Evolutionary conservation across 2,888 invertebrate species (phyloP), one percentile per base, ranked within the genome.

Genomic region (Synanthedon andrenaeformis): DNA sequence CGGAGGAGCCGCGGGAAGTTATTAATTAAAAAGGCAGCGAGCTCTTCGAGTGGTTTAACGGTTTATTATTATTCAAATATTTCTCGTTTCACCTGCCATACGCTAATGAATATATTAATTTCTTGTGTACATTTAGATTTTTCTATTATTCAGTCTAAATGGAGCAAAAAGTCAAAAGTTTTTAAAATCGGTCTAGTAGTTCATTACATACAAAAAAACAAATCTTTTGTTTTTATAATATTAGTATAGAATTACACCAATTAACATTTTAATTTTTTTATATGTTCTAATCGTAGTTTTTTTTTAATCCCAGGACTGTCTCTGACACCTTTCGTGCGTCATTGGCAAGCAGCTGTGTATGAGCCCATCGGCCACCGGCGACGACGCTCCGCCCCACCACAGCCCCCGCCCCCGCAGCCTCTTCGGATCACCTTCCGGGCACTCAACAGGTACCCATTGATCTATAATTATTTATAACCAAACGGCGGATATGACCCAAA

Each of bases 301-400:
- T 5, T 28, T 35, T 54, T 66, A 58, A 58, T 77, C 76, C 0
- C 84, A 92, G 92, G 92, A 77, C 82, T 92, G 68, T 83, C 89
- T 61, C 86, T 94, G 74, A 92, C 92, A 70, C 93, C 93, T 60
- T 93, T 92, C 86, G 93, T 95, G 74, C 90, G 91, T 58, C 92
- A 94, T 82, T 95, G 92, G 90, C 94, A 95, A 82, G 91, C 93
- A 58, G 92, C 94, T 65, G 89, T 89, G 74, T 95, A 94, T 83
- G 92, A 93, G 82, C 91, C 89, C 89, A 87, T 93, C 92, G 74
- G 90, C 90, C 59, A 90, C 90, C 68, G 87, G 87, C 78, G 93
- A 90, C 83, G 92, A 59, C 79, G 84, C 56, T 79, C 89, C 69
- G 76, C 79, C 57, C 69, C 70, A 62, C 70, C 72, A 69, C 58